Evolutionary conservation across 2,888 invertebrate species (phyloP).

Genomic region (Leptinotarsa juncta): DNA sequence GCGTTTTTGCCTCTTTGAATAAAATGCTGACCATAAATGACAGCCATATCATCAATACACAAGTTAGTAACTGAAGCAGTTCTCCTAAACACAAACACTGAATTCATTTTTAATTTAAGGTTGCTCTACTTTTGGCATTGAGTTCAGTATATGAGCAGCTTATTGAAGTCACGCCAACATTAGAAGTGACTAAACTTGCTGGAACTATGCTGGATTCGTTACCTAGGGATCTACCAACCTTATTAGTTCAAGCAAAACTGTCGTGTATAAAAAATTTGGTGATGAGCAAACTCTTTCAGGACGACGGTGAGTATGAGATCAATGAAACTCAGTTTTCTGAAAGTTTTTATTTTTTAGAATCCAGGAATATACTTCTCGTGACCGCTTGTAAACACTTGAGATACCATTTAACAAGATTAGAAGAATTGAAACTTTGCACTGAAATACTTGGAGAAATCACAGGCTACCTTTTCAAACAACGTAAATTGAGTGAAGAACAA

Average conservation of each 20-base stretch:
- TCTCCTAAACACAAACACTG: background rate
- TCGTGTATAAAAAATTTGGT: slow-evolving; percentile 85
- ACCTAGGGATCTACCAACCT: slow-evolving; percentile 75
- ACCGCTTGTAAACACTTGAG: slow-evolving; percentile 88
- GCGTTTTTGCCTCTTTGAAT: slow-evolving; percentile 83
- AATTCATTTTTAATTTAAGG: slow-evolving; percentile 65
- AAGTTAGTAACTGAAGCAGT: slow-evolving; percentile 66
- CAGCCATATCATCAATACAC: slow-evolving; percentile 82
- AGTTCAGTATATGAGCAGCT: slow-evolving; percentile 88
- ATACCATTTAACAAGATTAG: slow-evolving; percentile 82
- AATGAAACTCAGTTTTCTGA: background rate
- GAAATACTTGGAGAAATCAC: slow-evolving; percentile 90
- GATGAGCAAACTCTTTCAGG: slow-evolving; percentile 78
- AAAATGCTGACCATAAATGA: slow-evolving; percentile 79
- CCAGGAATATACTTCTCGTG: slow-evolving; percentile 83
- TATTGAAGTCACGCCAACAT: slow-evolving; percentile 76
- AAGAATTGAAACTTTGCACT: slow-evolving; percentile 85
- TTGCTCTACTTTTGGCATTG: slow-evolving; percentile 84
- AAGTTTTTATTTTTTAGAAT: slow-evolving; percentile 71
- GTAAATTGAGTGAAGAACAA: slow-evolving; percentile 66
- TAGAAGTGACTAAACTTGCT: slow-evolving; percentile 84
- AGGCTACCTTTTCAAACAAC: slow-evolving; percentile 71
- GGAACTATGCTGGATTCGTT: slow-evolving; percentile 82
- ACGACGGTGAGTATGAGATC: slow-evolving; percentile 68
- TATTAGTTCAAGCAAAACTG: slow-evolving; percentile 82